Evolutionary conservation across 2,113 vertebrate species (phyloP).

Genomic region (Salvelinus fontinalis): DNA sequence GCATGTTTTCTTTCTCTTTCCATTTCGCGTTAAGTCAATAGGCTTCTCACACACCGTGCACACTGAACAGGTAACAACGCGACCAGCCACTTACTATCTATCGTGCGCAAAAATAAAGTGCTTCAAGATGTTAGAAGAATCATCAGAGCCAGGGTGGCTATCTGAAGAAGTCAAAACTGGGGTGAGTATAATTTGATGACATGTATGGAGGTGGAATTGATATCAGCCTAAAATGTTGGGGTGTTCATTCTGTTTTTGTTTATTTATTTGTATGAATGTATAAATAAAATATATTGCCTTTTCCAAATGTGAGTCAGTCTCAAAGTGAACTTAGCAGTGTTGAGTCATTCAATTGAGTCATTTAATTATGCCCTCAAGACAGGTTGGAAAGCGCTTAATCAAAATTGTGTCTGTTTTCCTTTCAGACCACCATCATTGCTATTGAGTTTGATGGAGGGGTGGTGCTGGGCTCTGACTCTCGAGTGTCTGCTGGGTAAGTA

Average conservation of each 20-base stretch:
- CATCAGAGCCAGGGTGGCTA: slow-evolving; percentile 50
- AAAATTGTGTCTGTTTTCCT: background rate
- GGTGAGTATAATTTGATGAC: slow-evolving; percentile 46
- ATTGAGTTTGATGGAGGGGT: slow-evolving; percentile 83
- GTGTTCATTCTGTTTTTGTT: too few species aligned
- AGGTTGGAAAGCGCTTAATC: background rate
- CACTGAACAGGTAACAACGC: too few species aligned
- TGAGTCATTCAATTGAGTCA: too few species aligned
- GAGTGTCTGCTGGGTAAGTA: slow-evolving; percentile 86
- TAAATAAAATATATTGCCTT: too few species aligned
- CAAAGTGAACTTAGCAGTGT: too few species aligned
- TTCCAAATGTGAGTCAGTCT: too few species aligned
- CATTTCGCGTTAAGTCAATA: background rate
- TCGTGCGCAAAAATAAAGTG: background rate
- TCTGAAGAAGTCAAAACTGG: slow-evolving; percentile 73
- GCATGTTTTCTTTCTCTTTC: background rate
- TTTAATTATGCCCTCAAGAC: too few species aligned
- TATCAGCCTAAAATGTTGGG: too few species aligned
- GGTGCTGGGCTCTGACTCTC: slow-evolving; percentile 84
- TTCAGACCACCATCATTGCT: slow-evolving; percentile 88
- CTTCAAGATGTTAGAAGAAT: slow-evolving; percentile 57
- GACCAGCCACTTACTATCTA: too few species aligned
- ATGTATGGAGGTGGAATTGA: too few species aligned
- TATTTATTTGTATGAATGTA: too few species aligned
- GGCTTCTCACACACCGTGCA: background rate